Evolutionary conservation across 1,140 invertebrate genomes (phyloP), one percentile per base, ranked within the genome.

Genomic region (Drosophila kepulauana): DNA sequence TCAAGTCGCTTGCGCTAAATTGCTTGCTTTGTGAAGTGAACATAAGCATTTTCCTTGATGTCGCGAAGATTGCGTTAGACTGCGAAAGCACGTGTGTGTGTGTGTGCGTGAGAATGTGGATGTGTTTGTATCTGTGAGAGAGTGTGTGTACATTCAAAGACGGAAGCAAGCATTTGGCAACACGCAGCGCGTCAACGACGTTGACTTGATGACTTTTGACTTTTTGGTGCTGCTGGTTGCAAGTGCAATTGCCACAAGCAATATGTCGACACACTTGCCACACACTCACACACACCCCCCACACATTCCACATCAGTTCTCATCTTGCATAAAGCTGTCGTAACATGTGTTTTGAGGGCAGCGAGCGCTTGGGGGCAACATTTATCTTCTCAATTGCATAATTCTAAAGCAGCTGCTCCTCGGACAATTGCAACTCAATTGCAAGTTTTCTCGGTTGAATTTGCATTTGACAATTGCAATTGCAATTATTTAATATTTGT

Each of bases 141-240:
- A 1, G 33, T 49, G 54, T 52, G 33, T 68, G 38, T 11, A 11
- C 51, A 11, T 46, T 41, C 56, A 59, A 68, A 68, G 54, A 51
- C 54, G 11, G n/a, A 28, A 11, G 16, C 38, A 46, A 58, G 58
- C 41, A 45, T 61, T 69, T 61, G 66, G 56, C 66, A 70, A 70
- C 48, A 64, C 11, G 59, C 54, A 59, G 13, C 65, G 56, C 51
- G 65, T 69, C 51, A 51, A 43, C 41, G 41, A 74, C 65, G 41
- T 63, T 70, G 52, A 70, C 59, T 63, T 70, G 52, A 71, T 75
- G 73, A 75, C 73, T 70, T 75, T 71, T 75, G 67, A 51, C 73
- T 70, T 75, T 74, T 68, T 49, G 67, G 52, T 58, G 41, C 25
- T 58, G 41, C 25, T 49, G 51, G 72, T 57, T 63, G 72, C 66